Base-by-base conservation (phyloP, 2,888 invertebrate genomes). In the Scaptomyza polygonia region DNA sequence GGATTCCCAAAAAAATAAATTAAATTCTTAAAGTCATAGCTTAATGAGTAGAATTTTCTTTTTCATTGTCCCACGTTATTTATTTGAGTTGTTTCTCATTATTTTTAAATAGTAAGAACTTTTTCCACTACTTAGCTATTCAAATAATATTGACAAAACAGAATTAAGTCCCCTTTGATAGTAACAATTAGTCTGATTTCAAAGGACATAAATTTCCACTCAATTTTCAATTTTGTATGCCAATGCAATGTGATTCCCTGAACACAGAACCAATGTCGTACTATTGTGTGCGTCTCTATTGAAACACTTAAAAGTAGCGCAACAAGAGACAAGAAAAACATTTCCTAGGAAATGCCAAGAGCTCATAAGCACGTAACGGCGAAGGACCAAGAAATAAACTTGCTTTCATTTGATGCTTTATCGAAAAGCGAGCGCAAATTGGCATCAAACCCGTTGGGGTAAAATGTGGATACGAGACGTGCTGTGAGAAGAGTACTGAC, bases 391-490 rank as follows among this genome's bases (percentile, higher is more conserved):
- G 47, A 66, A 79, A 76, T 79, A 54, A 56, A 72, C 77, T 72
- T 59, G 64, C 80, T 70, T 66, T 65, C 55, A 55, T 61, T 68
- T 72, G 82, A 70, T 73, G 48, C 74, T 74, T 72, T 79, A 85
- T 82, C 71, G 77, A 74, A 74, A 72, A 67, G 75, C 59, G 68
- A 69, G 62, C 72, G 72, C 68, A 77, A 79, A 82, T 79, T 85
- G 82, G 67, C 56, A 74, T 69, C 74, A 82, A 71, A 1, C 47
- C 54, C 25, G 34, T 25, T 48, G 12, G 25, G 14, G 25, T 14
- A 14, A 6, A 25, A 51, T 45, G 55, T 57, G 52, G 62, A 42
- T 49, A 6, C 14, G 11, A 30, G 36, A 48, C 8, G 42, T 45
- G 53, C 44, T 29, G 56, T 36, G 47, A 48, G 51, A 39, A 51